Evolutionary conservation across 1,140 invertebrate genomes (phyloP), one percentile per base, ranked within the genome.

Genomic region (Lineus longissimus): DNA sequence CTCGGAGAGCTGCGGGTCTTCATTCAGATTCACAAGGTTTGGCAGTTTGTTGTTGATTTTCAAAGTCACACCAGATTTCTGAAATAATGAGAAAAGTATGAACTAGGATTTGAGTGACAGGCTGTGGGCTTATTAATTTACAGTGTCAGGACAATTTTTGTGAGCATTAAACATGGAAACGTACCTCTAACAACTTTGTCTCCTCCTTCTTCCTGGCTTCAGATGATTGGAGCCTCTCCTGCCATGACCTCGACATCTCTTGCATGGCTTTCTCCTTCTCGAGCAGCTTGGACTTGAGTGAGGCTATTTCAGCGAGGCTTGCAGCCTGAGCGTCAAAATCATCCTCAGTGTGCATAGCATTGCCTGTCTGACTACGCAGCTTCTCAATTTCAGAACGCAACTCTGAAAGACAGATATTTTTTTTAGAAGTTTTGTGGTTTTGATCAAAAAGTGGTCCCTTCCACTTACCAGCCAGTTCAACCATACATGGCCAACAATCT

Each of bases 1-100:
- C 70, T 88, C 88, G 1, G 87, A 87, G n/a, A 89, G 74, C 73
- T 88, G 87, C 6, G 88, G 88, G 80, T 90, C 88, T 43, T 88
- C 86, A 47, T 87, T 84, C 22, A 90, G 82, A 81, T 89, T 89
- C 15, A 90, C 84, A 11, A 90, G 75, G 73, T 85, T 76, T 0
- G 83, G 83, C 30, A 76, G 67, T 15, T 67, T 65, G 54, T 76
- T 77, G 66, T 82, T 77, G 1, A 81, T 70, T 59, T 80, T 80
- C 23, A 78, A 70, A 0, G 77, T 68, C 6, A 81, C 71, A 7
- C 78, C 79, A 51, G 75, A 70, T 74, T 76, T 79, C 80, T 80
- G 64, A 25, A 67, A 65, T 2, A 31, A 40, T 23, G 22, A 31
- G n/a, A 19, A 41, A n/a, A 7, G 27, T n/a, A 1, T 30, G 6